Evolutionary conservation across 2,888 invertebrate genomes (phyloP), one percentile per base, ranked within the genome.

Genomic region (Mesochorus sp.): DNA sequence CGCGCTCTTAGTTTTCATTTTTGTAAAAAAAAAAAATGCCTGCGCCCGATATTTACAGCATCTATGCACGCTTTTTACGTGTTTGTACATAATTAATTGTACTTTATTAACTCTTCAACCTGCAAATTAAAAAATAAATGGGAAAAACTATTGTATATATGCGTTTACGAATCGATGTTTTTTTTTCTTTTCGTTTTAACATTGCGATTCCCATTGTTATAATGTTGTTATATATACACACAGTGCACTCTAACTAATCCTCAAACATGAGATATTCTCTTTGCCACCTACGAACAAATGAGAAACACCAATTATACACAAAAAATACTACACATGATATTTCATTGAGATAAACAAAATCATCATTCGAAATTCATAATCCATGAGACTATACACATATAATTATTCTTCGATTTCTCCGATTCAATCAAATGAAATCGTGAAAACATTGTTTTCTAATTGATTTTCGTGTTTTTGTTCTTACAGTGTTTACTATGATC

Each of bases 401-500:
- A 37, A 17, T 24, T 59, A 19, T 39, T 59, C 19, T 39, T 59
- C 10, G n/a, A 14, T 53, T 39, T 2, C 42, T 10, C 31, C 6
- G 12, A 14, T 53, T 55, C 28, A 8, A 42, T 42, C 3, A 3
- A 0, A 8, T 21, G 17, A 28, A 19, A n/a, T 53, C 21, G 5
- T n/a, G 17, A n/a, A n/a, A n/a, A n/a, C n/a, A n/a, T n/a, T n/a
- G n/a, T n/a, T n/a, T n/a, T 8, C 12, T 10, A 8, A 44, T 44
- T 3, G 4, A 10, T 49, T 37, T 24, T n/a, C 10, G 21, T 4
- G 31, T 34, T 2, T 75, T 79, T 78, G 66, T 83, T 91, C 91
- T 93, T 94, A 92, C 93, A 96, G 97, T 92, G 95, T 98, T 85
- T 98, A 98, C 94, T 98, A 98, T 93, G 98, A 98, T 94, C 98